A percentile compares a stretch with the other conserved stretches of the same genome.
Evolutionary conservation across 2,888 invertebrate genomes (phyloP).

Genomic region (Spicauda simplicius): DNA sequence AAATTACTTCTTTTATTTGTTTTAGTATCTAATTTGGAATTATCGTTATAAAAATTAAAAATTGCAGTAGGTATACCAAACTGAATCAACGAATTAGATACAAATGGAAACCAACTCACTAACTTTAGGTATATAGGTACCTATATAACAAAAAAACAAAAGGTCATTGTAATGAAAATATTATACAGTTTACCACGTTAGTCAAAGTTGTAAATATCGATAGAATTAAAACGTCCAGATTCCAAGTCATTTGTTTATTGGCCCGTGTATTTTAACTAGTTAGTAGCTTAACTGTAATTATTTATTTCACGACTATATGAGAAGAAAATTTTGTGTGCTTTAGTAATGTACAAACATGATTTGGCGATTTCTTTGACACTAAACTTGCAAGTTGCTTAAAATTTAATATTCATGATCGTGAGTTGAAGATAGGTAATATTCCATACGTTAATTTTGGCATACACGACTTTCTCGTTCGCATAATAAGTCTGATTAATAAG

Average conservation of each 20-base stretch:
- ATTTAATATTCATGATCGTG: slow-evolving; percentile 36
- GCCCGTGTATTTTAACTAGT: slow-evolving; percentile 5
- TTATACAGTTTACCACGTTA: neutral
- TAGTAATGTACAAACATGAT: slow-evolving; percentile 38
- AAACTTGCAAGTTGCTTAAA: slow-evolving; percentile 33
- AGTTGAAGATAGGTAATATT: slow-evolving; percentile 21
- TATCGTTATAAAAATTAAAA: too few species aligned
- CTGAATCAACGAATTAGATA: too few species aligned
- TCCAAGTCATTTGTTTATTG: slow-evolving; percentile 7
- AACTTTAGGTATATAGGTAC: too few species aligned
- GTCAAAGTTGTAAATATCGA: neutral
- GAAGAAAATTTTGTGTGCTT: slow-evolving; percentile 39
- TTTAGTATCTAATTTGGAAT: neutral
- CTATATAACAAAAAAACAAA: too few species aligned
- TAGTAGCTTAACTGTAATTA: slow-evolving; percentile 29
- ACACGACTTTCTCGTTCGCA: slow-evolving; percentile 24
- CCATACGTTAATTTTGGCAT: slow-evolving; percentile 13
- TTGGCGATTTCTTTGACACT: slow-evolving; percentile 30
- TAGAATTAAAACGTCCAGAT: neutral
- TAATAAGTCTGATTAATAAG: slow-evolving; percentile 27
- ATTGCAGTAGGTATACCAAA: too few species aligned
- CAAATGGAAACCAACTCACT: too few species aligned
- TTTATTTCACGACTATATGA: slow-evolving; percentile 39
- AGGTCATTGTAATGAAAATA: neutral
- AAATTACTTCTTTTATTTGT: neutral